Conservation (phyloP, 2,888 invertebrate genomes). For the Coelopa pilipes region DNA sequence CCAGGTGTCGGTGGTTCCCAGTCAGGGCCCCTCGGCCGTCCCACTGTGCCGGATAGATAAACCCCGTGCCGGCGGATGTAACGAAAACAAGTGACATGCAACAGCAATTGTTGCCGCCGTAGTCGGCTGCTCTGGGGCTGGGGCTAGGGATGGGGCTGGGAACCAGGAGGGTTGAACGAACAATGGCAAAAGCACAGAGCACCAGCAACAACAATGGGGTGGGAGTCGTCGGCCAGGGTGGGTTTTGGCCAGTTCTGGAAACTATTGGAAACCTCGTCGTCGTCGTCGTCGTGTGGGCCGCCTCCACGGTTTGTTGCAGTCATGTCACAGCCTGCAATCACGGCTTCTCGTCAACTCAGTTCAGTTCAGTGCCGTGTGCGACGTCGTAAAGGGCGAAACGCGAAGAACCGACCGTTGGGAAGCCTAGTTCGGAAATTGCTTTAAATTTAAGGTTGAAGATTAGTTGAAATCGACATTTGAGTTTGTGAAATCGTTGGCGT, state of each 20-base stretch:
- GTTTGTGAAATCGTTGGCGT: background rate
- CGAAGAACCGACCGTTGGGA: background rate
- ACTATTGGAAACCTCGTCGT: background rate
- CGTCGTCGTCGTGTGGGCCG: background rate
- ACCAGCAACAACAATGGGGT: no score
- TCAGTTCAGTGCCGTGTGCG: conserved; percentile 45
- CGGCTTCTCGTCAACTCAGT: conserved; percentile 2
- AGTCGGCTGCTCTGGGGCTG: no score
- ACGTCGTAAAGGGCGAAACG: conserved; percentile 38
- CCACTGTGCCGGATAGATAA: conserved; percentile 15
- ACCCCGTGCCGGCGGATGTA: background rate
- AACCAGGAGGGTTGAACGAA: no score
- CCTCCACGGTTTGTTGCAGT: background rate
- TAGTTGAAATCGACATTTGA: no score
- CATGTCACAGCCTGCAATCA: background rate
- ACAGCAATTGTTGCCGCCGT: no score
- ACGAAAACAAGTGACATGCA: background rate
- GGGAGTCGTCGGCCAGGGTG: no score
- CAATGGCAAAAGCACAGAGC: no score
- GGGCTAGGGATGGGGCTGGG: no score
- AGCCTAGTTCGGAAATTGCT: background rate
- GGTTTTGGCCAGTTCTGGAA: no score
- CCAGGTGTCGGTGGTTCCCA: no score
- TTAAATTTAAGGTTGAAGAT: background rate
- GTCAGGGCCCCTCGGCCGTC: background rate